Base-by-base conservation (phyloP, 2,888 invertebrate species). In the Dryadula phaetusa region DNA sequence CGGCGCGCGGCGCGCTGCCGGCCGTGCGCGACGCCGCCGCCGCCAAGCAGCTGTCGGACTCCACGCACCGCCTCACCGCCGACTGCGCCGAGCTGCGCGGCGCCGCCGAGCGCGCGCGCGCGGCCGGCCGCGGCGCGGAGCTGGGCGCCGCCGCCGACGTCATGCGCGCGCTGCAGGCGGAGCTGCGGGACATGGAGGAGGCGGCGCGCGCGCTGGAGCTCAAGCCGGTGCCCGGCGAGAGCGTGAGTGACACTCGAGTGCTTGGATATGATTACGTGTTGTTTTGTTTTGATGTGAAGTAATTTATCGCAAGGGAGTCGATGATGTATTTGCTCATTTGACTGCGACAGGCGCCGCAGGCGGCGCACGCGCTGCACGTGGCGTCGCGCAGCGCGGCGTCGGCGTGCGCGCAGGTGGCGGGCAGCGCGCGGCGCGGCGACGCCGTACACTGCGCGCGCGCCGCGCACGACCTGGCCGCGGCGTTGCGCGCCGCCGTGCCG, bases 71-170 rank as follows among this genome's bases (percentile, higher is more conserved):
- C 73, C 90, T 96, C 74, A 94, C 94, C 25, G 85, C 94, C 34
- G 94, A 94, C 70, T 88, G 96, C 54, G 94, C 95, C 0, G 96
- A 97, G 65, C 92, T 97, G 0, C 49, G 49, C 28, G 49, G n/a
- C 8, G 49, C 95, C 0, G 94, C 95, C 0, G 94, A 95, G 0
- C 92, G 32, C 93, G 95, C 18, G 94, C 97, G 0, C 95, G 96
- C 56, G 95, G 94, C 95, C 0, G 94, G 95, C 0, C 92, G 34
- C 93, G 95, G 94, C 97, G 0, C 95, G 69, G 98, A 98, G 77
- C 86, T 98, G 70, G 97, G 98, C 75, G 96, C 96, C 0, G 98
- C 98, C 0, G 94, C 97, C 0, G 97, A 98, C 76, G 95, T 97
- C 65, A 96, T 99, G 46, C 93, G 94, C 10, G 95, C 95, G 46